phyloP scores from a whole-genome alignment of 2,888 invertebrate species.

The Trachelus tabidus region DNA sequence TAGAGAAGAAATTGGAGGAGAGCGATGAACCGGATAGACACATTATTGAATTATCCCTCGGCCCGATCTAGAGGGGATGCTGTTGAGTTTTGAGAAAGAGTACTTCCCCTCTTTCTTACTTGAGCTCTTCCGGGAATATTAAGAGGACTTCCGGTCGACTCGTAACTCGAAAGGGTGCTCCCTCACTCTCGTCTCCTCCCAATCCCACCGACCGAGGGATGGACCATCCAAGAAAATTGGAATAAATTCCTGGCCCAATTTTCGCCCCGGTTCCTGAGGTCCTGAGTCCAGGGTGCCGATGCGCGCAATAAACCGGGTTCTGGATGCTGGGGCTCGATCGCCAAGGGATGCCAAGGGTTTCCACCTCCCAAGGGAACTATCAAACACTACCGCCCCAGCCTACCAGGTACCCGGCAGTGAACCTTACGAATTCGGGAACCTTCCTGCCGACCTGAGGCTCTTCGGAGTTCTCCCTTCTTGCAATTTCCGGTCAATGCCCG shows the following conservation, averaged over 20 bases:
- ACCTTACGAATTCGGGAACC: too few species aligned
- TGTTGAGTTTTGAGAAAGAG: too few species aligned
- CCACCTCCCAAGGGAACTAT: conserved; percentile 19
- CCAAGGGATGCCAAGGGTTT: neutral
- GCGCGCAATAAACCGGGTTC: conserved; percentile 1
- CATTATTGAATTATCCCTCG: too few species aligned
- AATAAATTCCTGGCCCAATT: conserved; percentile 29
- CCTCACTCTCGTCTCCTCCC: neutral
- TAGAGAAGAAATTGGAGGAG: too few species aligned
- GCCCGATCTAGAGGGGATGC: too few species aligned
- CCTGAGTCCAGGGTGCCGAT: conserved; percentile 5
- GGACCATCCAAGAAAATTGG: conserved; percentile 21
- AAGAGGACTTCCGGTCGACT: too few species aligned
- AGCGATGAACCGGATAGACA: too few species aligned
- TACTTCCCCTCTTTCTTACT: too few species aligned
- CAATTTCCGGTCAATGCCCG: too few species aligned
- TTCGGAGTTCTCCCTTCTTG: too few species aligned
- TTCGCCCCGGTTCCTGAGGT: neutral
- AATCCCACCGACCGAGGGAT: neutral
- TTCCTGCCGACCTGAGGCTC: too few species aligned
- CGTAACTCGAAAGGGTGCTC: conserved; percentile 1
- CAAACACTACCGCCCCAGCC: conserved; percentile 20
- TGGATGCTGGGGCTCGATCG: neutral
- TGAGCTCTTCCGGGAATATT: too few species aligned
- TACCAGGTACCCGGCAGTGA: neutral